Evolutionary conservation across 2,888 invertebrate genomes (phyloP).

Genomic region (Leucania comma): DNA sequence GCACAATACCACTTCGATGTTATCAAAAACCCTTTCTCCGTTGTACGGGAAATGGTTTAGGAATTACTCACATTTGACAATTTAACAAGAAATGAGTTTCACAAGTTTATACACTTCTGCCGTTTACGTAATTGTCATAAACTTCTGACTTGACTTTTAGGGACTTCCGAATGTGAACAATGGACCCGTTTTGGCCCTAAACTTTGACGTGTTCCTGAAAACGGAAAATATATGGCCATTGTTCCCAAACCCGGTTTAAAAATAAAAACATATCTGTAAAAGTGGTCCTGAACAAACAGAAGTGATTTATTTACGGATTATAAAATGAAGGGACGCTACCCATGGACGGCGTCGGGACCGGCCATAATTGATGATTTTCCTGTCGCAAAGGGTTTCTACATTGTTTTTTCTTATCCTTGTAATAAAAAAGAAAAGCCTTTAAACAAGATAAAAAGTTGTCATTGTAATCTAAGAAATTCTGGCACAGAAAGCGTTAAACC

Average conservation of each 20-base stretch:
- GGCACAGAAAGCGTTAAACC: conserved; percentile 8
- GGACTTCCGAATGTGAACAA: conserved; percentile 13
- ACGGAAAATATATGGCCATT: conserved; percentile 32
- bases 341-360: conserved; percentile 22
- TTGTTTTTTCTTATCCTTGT: conserved; percentile 32
- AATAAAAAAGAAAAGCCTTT: conserved; percentile 22
- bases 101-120: conserved; percentile 17
- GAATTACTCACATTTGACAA: conserved; percentile 40
- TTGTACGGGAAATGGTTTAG: conserved; percentile 14
- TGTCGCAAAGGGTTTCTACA: conserved; percentile 38
- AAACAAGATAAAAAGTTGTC: conserved; percentile 25
- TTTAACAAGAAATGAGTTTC: conserved; percentile 34
- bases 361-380: conserved; percentile 55
- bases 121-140: conserved; percentile 30
- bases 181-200: conserved; percentile 23
- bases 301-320: conserved; percentile 63
- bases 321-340: conserved; percentile 51
- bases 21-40: conserved; percentile 45
- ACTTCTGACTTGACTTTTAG: conserved; percentile 21
- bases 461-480: conserved; percentile 7
- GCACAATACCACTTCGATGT: conserved; percentile 46
- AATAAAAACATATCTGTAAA: conserved; percentile 50
- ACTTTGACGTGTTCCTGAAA: conserved; percentile 31
- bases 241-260: conserved; percentile 29
- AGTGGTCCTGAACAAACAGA: conserved; percentile 48